Evolutionary conservation across 2,113 vertebrate species (phyloP).

Genomic region (Mohoua ochrocephala): DNA sequence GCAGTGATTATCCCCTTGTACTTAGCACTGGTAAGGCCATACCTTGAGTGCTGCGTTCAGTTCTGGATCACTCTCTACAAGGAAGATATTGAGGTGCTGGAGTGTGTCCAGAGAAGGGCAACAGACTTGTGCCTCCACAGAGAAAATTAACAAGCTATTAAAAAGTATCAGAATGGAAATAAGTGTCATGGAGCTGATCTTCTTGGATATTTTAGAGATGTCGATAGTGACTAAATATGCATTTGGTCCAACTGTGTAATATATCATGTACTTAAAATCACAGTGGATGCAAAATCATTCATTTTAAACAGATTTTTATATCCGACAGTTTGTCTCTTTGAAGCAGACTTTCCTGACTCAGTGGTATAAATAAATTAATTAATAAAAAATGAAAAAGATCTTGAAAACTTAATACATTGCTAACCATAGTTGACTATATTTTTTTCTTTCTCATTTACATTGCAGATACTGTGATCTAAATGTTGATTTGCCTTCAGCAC

Average conservation of each 20-base stretch:
- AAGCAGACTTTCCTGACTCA: background rate
- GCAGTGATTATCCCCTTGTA: background rate
- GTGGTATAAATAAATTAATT: background rate
- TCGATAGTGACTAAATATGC: background rate
- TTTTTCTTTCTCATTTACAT: background rate
- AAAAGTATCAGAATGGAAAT: background rate
- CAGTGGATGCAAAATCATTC: background rate
- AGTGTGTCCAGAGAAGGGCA: background rate
- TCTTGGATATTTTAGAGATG: background rate
- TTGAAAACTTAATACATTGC: background rate
- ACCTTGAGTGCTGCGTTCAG: background rate
- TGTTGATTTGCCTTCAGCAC: background rate
- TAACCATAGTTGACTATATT: background rate
- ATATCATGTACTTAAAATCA: background rate
- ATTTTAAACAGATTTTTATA: background rate
- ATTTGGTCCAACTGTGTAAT: background rate
- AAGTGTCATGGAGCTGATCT: background rate
- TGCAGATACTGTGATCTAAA: background rate
- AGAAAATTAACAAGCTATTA: background rate
- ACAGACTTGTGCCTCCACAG: background rate
- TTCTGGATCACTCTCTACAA: background rate
- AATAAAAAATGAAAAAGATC: background rate
- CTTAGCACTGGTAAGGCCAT: background rate
- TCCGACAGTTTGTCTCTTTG: background rate
- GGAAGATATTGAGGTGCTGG: background rate